A percentile compares a stretch with the other conserved stretches of the same genome.
phyloP scores from a whole-genome alignment of 1,140 invertebrate genomes.

The Dreissena polymorpha region DNA sequence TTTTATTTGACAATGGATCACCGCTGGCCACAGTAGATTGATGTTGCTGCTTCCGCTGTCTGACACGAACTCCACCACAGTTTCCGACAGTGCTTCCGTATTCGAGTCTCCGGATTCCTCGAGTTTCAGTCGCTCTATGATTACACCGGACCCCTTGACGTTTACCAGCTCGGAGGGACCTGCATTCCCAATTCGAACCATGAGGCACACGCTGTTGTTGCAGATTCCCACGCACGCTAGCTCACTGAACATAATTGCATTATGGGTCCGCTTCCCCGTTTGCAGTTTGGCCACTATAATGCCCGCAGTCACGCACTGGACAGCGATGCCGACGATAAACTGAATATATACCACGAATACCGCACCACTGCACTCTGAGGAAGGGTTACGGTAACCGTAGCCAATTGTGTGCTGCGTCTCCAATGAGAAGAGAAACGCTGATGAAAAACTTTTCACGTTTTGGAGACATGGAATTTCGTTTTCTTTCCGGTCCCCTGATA shows the following conservation, averaged over 20 bases:
- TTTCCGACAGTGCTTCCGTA: slow-evolving; percentile 65
- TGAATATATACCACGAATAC: slow-evolving; percentile 98
- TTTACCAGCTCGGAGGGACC: slow-evolving; percentile 97
- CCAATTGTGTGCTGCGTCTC: slow-evolving; percentile 80
- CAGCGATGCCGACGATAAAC: slow-evolving; percentile 95
- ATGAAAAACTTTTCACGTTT: slow-evolving; percentile 72
- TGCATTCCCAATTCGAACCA: slow-evolving; percentile 98
- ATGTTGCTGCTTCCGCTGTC: slow-evolving; percentile 90
- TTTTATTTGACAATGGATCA: slow-evolving; percentile 89
- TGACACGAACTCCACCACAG: slow-evolving; percentile 82
- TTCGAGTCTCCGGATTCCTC: slow-evolving; percentile 74
- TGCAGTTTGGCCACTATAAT: slow-evolving; percentile 80
- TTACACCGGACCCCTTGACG: slow-evolving; percentile 89
- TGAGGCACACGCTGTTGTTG: slow-evolving; percentile 89
- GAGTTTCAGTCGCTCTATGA: slow-evolving; percentile 91
- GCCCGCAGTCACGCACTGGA: slow-evolving; percentile 87
- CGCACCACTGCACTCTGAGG: slow-evolving; percentile 95
- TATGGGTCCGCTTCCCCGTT: slow-evolving; percentile 93
- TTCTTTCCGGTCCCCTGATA: slow-evolving; percentile 80
- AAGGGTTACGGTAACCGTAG: slow-evolving; percentile 85
- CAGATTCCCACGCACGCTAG: slow-evolving; percentile 91
- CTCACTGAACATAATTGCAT: slow-evolving; percentile 94
- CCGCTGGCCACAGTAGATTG: slow-evolving; percentile 95
- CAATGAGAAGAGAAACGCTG: slow-evolving; percentile 78
- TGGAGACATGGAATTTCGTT: slow-evolving; percentile 70